These are phyloP conservation scores for Ostrea edulis DNA, from an alignment of 1,140 invertebrate genomes.

Conservation along the genomic window DNA sequence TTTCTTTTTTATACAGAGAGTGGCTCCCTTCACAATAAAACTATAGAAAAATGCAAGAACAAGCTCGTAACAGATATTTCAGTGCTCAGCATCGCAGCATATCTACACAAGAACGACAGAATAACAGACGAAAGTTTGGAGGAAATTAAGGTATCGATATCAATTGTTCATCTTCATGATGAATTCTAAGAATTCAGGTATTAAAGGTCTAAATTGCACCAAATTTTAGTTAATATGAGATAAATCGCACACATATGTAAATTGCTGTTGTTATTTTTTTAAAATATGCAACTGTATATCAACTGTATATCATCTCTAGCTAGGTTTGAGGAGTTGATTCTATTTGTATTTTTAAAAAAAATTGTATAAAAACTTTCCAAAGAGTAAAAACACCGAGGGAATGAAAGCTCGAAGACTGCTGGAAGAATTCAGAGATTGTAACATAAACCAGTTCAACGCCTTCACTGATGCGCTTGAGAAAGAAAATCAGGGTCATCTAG, in stretches of 20 bases:
- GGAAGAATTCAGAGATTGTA: background rate
- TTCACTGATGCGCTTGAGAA: slow-evolving; percentile 8
- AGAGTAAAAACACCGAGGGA: background rate
- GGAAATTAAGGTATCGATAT: slow-evolving; percentile 3
- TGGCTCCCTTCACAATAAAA: background rate
- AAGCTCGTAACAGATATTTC: slow-evolving; percentile 10
- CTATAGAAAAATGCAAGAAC: slow-evolving; percentile 18
- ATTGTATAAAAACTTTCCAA: background rate
- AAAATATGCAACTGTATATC: no score
- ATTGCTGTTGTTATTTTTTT: no score
- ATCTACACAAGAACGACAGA: background rate
- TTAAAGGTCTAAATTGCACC: no score
- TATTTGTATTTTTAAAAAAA: no score
- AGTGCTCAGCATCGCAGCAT: background rate
- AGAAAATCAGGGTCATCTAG: slow-evolving; percentile 1
- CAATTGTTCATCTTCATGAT: background rate
- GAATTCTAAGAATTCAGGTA: no score
- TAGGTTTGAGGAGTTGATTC: no score
- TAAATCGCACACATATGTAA: no score
- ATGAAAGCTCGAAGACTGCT: background rate
- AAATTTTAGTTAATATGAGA: no score
- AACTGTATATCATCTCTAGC: no score
- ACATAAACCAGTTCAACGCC: background rate
- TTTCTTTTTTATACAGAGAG: background rate
- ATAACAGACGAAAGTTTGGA: background rate